Percentiles rank a stretch among this genome's conserved stretches.
phyloP scores from a whole-genome alignment of 2,113 vertebrate genomes.

The Sylvilagus bachmani region DNA sequence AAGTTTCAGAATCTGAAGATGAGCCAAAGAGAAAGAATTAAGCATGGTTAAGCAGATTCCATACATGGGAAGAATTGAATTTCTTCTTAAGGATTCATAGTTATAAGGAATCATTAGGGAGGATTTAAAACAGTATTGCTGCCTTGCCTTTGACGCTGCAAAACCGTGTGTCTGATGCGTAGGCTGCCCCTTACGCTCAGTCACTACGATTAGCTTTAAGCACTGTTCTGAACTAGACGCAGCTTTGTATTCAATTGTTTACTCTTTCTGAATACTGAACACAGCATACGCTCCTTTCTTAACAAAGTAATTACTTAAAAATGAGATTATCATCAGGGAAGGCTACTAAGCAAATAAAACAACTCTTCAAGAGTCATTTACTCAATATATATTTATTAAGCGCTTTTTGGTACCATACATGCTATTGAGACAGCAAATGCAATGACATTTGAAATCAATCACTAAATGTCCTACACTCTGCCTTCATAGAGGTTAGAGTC shows the following conservation, averaged over 20 bases:
- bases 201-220: constrained; percentile 63
- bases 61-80: constrained; percentile 56
- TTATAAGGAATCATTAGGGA: constrained; percentile 74
- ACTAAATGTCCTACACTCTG: neutral
- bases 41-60: constrained; percentile 68
- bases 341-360: constrained; percentile 54
- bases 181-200: constrained; percentile 44
- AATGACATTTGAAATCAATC: neutral
- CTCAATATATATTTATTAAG: neutral
- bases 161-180: constrained; percentile 24
- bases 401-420: neutral
- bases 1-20: constrained; percentile 47
- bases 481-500: neutral
- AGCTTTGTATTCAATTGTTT: constrained; percentile 53
- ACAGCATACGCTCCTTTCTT: neutral
- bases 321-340: constrained; percentile 37
- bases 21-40: constrained; percentile 63
- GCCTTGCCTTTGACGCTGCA: constrained; percentile 42
- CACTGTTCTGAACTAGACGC: constrained; percentile 52
- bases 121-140: constrained; percentile 68
- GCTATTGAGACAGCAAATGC: neutral
- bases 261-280: constrained; percentile 61
- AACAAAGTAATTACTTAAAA: constrained; percentile 64
- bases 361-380: constrained; percentile 39
- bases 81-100: constrained; percentile 68